phyloP scores from a whole-genome alignment of 2,888 invertebrate species.

The Eupithecia pulchellata region DNA sequence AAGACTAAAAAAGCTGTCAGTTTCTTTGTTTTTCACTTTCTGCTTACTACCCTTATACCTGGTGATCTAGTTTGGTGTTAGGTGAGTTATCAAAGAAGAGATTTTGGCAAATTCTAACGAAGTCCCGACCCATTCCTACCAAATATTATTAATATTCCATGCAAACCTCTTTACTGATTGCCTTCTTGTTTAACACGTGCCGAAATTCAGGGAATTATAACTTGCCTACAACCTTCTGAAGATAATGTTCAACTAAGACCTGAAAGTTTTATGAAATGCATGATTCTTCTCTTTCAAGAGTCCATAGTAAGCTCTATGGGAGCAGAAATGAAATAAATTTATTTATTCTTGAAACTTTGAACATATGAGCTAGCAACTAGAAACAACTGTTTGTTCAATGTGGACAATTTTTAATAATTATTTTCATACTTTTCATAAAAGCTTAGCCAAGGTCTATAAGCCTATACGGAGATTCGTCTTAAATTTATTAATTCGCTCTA shows the following conservation, averaged over 20 bases:
- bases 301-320: not conserved
- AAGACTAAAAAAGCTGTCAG: too few relatives aligned
- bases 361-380: too few relatives aligned
- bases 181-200: constrained; percentile 44
- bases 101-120: not conserved
- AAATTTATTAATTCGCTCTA: too few relatives aligned
- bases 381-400: too few relatives aligned
- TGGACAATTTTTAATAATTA: too few relatives aligned
- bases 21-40: too few relatives aligned
- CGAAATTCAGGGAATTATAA: constrained; percentile 11
- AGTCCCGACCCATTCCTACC: not conserved
- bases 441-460: too few relatives aligned
- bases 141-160: constrained; percentile 27
- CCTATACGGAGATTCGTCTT: too few relatives aligned
- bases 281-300: not conserved
- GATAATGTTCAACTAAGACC: not conserved
- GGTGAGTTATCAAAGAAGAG: not conserved
- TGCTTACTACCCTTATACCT: not conserved
- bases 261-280: not conserved
- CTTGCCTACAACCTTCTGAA: not conserved
- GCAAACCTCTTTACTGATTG: constrained; percentile 45
- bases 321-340: too few relatives aligned
- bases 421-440: too few relatives aligned
- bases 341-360: too few relatives aligned
- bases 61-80: not conserved